Evolutionary conservation across 2,888 invertebrate species (phyloP).

Genomic region (Phortica magna): DNA sequence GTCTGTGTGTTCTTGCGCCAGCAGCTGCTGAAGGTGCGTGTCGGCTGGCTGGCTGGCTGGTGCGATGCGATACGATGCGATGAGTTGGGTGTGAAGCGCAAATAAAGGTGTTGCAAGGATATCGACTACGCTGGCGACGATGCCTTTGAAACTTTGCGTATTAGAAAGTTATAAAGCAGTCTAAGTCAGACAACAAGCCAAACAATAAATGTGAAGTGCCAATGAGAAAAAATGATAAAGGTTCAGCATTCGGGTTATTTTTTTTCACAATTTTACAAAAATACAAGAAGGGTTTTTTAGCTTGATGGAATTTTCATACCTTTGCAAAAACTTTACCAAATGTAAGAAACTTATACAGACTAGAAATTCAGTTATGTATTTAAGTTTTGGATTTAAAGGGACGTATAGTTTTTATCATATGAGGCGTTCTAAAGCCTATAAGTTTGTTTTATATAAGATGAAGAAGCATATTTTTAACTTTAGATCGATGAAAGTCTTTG

Average conservation of each 20-base stretch:
- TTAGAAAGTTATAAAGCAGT: constrained; percentile 20
- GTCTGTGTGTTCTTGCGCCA: constrained; percentile 12
- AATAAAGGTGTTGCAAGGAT: constrained; percentile 29
- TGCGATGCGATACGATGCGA: not conserved
- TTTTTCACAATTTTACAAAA: not conserved
- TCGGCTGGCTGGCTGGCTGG: not conserved
- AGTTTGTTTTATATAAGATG: too few species aligned
- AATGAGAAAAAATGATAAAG: not conserved
- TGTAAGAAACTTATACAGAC: too few species aligned
- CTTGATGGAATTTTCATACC: too few species aligned
- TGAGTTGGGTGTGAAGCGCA: not conserved
- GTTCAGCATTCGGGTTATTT: not conserved
- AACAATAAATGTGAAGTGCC: not conserved
- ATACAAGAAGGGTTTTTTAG: too few species aligned
- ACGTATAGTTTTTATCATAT: too few species aligned
- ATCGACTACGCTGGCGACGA: not conserved
- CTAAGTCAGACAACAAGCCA: not conserved
- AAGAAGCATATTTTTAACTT: too few species aligned
- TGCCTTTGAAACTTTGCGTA: constrained; percentile 15
- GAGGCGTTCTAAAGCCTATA: too few species aligned
- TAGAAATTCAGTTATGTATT: too few species aligned
- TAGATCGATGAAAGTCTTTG: too few species aligned
- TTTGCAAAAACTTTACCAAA: too few species aligned
- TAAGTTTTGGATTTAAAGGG: too few species aligned
- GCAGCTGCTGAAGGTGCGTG: not conserved